phyloP scores from a whole-genome alignment of 2,888 invertebrate species.

The Catocala sponsa region DNA sequence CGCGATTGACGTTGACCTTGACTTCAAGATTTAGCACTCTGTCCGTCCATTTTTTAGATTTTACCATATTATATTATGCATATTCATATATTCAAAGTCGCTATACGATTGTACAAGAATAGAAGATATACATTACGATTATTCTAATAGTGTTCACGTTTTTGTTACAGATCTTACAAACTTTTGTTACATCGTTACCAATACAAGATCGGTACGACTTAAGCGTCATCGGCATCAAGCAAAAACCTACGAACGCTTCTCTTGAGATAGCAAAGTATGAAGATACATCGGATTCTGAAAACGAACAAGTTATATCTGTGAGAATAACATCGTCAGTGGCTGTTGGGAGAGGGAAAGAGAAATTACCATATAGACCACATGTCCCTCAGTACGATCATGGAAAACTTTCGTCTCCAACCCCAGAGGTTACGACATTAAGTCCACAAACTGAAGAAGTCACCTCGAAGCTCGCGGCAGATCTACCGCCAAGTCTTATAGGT shows the following conservation, averaged over 20 bases:
- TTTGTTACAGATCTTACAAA: constrained; percentile 75
- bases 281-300: constrained; percentile 53
- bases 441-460: constrained; percentile 56
- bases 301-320: constrained; percentile 85
- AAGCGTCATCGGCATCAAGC: constrained; percentile 47
- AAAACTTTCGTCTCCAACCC: constrained; percentile 31
- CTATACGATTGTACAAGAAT: too few relatives aligned
- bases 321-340: constrained; percentile 89
- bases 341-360: constrained; percentile 81
- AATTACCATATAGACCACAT: constrained; percentile 34
- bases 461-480: constrained; percentile 59
- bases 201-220: constrained; percentile 53
- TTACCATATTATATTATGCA: too few relatives aligned
- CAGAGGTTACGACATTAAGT: constrained; percentile 37
- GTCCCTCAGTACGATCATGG: constrained; percentile 24
- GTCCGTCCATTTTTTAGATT: too few relatives aligned
- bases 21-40: too few relatives aligned
- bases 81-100: too few relatives aligned
- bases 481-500: constrained; percentile 76
- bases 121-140: neutral
- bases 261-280: constrained; percentile 61
- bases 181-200: constrained; percentile 67
- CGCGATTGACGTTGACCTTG: too few relatives aligned
- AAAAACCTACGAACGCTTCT: constrained; percentile 50
- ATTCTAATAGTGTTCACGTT: constrained; percentile 20